These are phyloP conservation scores for Hydra vulgaris DNA, from an alignment of 30 jellyfish, hydroid and myxozoan species.

Conservation along the genomic window DNA sequence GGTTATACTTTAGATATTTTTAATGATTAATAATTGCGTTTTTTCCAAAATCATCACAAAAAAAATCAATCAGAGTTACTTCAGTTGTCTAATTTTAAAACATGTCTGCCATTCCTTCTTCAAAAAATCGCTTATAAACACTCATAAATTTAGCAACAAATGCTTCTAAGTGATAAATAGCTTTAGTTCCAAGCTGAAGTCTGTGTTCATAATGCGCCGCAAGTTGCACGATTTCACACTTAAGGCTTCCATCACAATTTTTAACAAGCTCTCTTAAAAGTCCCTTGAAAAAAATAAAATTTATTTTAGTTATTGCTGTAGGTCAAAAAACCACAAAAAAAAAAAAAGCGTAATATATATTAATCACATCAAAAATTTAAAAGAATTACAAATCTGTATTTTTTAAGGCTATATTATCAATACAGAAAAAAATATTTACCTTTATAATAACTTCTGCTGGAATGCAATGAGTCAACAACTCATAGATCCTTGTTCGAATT, in stretches of 20 bases:
- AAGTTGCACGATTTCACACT: conserved; percentile 70
- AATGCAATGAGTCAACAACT: conserved; percentile 77
- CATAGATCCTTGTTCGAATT: conserved; percentile 69
- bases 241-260: conserved; percentile 84
- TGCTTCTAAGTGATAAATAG: conserved; percentile 95
- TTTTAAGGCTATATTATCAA: too few species aligned
- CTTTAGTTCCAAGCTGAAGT: conserved; percentile 86
- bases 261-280: conserved; percentile 55
- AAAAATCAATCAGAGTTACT: too few species aligned
- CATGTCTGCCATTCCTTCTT: conserved; percentile 91
- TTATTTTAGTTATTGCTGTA: background rate
- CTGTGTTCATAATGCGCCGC: conserved; percentile 94
- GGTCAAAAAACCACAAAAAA: too few species aligned
- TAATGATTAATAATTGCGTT: too few species aligned
- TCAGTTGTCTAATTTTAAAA: too few species aligned
- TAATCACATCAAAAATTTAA: too few species aligned
- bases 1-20: too few species aligned
- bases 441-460: conserved; percentile 87
- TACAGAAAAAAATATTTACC: conserved; percentile 43
- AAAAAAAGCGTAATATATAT: too few species aligned
- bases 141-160: conserved; percentile 96
- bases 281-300: conserved; percentile 45
- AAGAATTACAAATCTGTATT: too few species aligned
- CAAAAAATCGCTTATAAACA: conserved; percentile 71
- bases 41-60: too few species aligned